Percentiles rank a stretch among this genome's conserved stretches.
Evolutionary conservation across 2,888 invertebrate species (phyloP).

Genomic region (Alloplasta piceator): DNA sequence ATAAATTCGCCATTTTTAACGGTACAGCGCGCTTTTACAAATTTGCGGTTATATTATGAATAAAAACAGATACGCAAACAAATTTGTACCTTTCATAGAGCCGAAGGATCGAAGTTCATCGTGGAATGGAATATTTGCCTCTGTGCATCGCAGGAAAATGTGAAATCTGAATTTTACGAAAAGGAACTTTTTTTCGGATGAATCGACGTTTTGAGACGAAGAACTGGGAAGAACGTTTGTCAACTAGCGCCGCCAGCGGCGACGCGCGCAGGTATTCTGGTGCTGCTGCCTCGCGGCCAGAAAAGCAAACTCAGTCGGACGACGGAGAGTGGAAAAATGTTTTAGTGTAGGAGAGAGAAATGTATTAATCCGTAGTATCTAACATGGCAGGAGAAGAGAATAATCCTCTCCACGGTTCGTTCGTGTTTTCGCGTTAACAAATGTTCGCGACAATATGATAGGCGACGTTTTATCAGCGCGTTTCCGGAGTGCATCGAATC

Average conservation of each 20-base stretch:
- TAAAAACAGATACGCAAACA: too few species aligned
- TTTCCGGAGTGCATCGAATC: conserved; percentile 62
- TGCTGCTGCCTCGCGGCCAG: background rate
- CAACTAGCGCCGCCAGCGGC: background rate
- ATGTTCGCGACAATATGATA: conserved; percentile 72
- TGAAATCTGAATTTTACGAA: background rate
- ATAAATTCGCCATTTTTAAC: background rate
- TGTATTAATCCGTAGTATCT: conserved; percentile 51
- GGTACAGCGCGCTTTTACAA: background rate
- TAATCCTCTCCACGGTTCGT: conserved; percentile 68
- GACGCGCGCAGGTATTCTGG: conserved; percentile 7
- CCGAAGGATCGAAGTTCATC: background rate
- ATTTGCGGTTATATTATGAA: too few species aligned
- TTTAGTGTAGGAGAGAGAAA: conserved; percentile 40
- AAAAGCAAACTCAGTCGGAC: conserved; percentile 16
- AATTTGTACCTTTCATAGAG: background rate
- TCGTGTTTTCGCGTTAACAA: conserved; percentile 70
- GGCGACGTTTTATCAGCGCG: conserved; percentile 65
- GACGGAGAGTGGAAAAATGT: conserved; percentile 49
- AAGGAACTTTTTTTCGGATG: background rate
- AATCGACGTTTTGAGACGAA: background rate
- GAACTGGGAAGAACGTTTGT: conserved; percentile 41
- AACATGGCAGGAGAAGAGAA: conserved; percentile 74
- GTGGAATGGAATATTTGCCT: background rate
- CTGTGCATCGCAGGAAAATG: background rate